Percentiles rank a stretch among this genome's conserved stretches.
phyloP scores from a whole-genome alignment of 1,140 invertebrate species.

The Lepidurus couesii region DNA sequence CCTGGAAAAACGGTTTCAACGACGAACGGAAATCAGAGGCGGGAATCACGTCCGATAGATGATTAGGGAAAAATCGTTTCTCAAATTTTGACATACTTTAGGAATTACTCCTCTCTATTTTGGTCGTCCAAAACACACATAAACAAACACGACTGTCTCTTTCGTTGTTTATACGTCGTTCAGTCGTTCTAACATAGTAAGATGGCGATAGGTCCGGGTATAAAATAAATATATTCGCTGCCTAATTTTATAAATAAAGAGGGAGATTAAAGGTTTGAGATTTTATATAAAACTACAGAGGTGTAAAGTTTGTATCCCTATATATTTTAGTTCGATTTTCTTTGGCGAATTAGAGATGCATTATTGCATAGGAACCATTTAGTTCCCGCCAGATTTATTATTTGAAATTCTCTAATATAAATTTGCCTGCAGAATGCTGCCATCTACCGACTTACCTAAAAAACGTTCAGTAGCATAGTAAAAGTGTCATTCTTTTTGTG shows the following conservation, averaged over 20 bases:
- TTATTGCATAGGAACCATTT: background rate
- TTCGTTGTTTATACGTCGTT: background rate
- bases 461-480: background rate
- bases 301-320: background rate
- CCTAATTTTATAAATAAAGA: too few relatives aligned
- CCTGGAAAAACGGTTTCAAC: background rate
- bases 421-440: background rate
- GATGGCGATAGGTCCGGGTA: too few relatives aligned
- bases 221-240: too few relatives aligned
- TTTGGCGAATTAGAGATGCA: too few relatives aligned
- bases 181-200: background rate
- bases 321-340: too few relatives aligned
- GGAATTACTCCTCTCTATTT: background rate
- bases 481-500: background rate
- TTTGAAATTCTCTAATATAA: background rate
- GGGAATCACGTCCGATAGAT: background rate
- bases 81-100: slow-evolving; percentile 37
- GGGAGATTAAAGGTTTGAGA: too few relatives aligned
- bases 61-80: slow-evolving; percentile 34
- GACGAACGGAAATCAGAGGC: background rate
- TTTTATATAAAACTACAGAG: background rate
- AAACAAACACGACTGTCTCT: background rate
- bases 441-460: background rate
- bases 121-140: background rate
- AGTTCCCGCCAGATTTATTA: background rate